Conservation (phyloP, 2,113 vertebrate genomes). For the Lagenorhynchus albirostris region DNA sequence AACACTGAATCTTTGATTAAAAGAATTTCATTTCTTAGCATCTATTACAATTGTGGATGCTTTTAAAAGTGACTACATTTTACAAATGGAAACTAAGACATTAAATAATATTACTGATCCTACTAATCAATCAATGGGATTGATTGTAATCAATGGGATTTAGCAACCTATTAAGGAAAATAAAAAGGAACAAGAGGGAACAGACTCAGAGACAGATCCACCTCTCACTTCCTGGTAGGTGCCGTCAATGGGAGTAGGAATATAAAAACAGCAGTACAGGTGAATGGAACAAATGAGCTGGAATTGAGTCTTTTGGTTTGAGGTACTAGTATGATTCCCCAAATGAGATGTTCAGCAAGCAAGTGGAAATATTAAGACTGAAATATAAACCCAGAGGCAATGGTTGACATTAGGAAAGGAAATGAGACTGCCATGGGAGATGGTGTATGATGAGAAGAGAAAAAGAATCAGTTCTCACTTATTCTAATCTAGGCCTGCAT, state of each 20-base stretch:
- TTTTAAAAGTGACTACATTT: conserved; percentile 31
- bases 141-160: not conserved
- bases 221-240: not conserved
- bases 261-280: not conserved
- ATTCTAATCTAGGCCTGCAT: not conserved
- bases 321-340: not conserved
- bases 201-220: not conserved
- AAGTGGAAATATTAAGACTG: not conserved
- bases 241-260: not conserved
- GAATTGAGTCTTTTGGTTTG: not conserved
- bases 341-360: not conserved
- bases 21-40: conserved; percentile 32
- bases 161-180: not conserved
- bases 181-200: not conserved
- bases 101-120: not conserved
- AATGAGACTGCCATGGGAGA: not conserved
- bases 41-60: not conserved
- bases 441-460: not conserved
- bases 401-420: not conserved
- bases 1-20: not conserved
- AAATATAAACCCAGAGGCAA: not conserved
- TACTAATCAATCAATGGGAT: too few relatives aligned
- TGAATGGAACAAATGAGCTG: not conserved
- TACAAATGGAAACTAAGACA: not conserved
- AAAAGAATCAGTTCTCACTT: not conserved